phyloP scores from a whole-genome alignment of 2,797 vertebrate species.

The Lagorchestes hirsutus region DNA sequence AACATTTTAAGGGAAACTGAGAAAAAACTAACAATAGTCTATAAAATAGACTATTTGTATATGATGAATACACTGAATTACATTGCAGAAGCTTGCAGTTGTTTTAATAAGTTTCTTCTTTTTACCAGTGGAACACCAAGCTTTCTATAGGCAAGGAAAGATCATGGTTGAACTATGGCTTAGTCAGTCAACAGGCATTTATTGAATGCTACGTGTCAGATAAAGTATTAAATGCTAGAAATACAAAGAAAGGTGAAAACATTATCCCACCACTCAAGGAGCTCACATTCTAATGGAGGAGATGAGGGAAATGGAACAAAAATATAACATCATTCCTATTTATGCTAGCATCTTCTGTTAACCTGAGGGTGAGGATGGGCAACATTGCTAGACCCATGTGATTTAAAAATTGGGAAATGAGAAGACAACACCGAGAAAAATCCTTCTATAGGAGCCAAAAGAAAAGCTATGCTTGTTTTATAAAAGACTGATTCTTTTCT shows the following conservation, averaged over 20 bases:
- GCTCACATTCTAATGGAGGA: background rate
- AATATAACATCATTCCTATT: background rate
- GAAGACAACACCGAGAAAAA: fast-evolving
- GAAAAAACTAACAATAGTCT: background rate
- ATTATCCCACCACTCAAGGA: background rate
- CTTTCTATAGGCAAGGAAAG: background rate
- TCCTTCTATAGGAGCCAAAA: background rate
- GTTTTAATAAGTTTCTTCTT: constrained; percentile 32
- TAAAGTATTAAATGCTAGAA: background rate
- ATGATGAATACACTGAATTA: background rate
- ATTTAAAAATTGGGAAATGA: background rate
- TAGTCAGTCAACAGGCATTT: background rate
- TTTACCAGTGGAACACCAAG: constrained; percentile 1
- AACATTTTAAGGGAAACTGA: constrained; percentile 25
- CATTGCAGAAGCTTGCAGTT: background rate
- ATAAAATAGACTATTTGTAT: background rate
- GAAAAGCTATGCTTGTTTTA: background rate
- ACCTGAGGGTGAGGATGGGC: background rate
- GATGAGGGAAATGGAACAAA: background rate
- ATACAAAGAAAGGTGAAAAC: background rate
- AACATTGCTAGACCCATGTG: background rate
- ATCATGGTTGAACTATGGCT: constrained; percentile 9
- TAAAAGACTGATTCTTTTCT: background rate
- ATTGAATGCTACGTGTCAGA: background rate
- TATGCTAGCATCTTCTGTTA: background rate